Evolutionary conservation across 2,113 vertebrate species (phyloP).

Genomic region (Dipodomys ordii): DNA sequence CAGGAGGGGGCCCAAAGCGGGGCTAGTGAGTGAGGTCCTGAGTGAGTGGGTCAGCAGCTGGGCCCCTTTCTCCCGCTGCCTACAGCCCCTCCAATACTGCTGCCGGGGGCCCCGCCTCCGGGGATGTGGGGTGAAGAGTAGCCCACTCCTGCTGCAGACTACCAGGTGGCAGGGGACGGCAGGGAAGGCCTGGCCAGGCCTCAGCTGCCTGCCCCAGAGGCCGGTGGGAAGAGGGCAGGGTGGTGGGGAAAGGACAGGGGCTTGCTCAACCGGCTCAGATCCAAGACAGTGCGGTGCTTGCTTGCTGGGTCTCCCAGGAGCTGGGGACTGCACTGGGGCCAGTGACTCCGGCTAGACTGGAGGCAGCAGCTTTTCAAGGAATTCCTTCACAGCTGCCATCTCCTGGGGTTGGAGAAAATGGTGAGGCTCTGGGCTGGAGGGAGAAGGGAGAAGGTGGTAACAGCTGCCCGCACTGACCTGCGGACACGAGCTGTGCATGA

Average conservation of each 20-base stretch:
- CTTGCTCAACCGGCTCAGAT: constrained; percentile 89
- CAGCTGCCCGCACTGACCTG: constrained; percentile 87
- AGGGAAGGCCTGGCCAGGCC: constrained; percentile 58
- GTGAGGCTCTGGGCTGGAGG: neutral
- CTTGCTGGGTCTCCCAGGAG: constrained; percentile 78
- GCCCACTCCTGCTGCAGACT: constrained; percentile 46
- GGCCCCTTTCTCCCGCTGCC: constrained; percentile 79
- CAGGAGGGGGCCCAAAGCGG: constrained; percentile 80
- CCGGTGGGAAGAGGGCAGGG: constrained; percentile 65
- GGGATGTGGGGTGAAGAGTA: constrained; percentile 41
- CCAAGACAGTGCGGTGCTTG: constrained; percentile 83
- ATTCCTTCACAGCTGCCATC: constrained; percentile 97
- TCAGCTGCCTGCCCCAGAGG: constrained; percentile 73
- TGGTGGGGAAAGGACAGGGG: constrained; percentile 89
- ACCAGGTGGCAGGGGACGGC: constrained; percentile 53
- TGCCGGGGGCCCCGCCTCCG: constrained; percentile 59
- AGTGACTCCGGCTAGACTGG: constrained; percentile 91
- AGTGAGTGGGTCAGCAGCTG: constrained; percentile 83
- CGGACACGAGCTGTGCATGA: constrained; percentile 95
- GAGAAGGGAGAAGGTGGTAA: neutral
- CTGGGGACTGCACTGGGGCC: constrained; percentile 88
- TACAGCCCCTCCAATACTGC: constrained; percentile 75
- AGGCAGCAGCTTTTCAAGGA: constrained; percentile 97
- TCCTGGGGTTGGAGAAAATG: constrained; percentile 87
- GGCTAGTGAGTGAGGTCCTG: constrained; percentile 83